Percentiles rank a stretch among this genome's conserved stretches.
phyloP scores from a whole-genome alignment of 2,888 invertebrate genomes.

The Chymomyza procnemis region DNA sequence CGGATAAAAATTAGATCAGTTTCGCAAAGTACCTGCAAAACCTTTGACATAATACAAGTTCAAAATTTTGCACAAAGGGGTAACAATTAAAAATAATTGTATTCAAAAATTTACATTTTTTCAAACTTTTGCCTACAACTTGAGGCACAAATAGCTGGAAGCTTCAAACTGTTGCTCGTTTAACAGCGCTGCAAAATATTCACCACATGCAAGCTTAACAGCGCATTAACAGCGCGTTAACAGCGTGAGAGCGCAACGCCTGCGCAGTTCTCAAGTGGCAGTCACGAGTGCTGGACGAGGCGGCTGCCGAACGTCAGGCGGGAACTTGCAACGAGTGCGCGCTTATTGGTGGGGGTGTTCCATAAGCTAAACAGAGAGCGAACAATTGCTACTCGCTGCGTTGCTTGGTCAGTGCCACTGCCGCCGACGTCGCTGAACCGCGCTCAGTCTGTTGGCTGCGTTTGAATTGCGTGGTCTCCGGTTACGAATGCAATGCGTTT shows the following conservation, averaged over 20 bases:
- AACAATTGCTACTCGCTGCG: conserved; percentile 5
- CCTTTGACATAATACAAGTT: too few species aligned
- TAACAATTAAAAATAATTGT: not conserved
- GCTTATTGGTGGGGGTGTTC: conserved; percentile 45
- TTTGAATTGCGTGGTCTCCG: conserved; percentile 48
- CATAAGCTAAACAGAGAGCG: too few species aligned
- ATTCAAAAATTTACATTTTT: not conserved
- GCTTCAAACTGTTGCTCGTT: conserved; percentile 59
- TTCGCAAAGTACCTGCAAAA: too few species aligned
- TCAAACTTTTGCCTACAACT: not conserved
- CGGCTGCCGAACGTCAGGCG: not conserved
- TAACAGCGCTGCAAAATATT: not conserved
- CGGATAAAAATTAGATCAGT: conserved; percentile 34
- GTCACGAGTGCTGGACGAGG: conserved; percentile 19
- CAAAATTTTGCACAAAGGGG: conserved; percentile 35
- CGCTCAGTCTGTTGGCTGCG: conserved; percentile 61
- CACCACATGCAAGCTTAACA: conserved; percentile 43
- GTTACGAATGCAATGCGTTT: conserved; percentile 6
- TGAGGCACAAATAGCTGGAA: not conserved
- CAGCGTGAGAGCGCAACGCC: conserved; percentile 34
- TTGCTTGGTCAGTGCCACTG: not conserved
- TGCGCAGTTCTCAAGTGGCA: conserved; percentile 36
- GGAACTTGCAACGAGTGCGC: conserved; percentile 24
- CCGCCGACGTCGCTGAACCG: conserved; percentile 9
- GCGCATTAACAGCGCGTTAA: conserved; percentile 18